Base-by-base conservation (phyloP, 2,797 vertebrate species). In the Schizopygopsis pylzovi region DNA sequence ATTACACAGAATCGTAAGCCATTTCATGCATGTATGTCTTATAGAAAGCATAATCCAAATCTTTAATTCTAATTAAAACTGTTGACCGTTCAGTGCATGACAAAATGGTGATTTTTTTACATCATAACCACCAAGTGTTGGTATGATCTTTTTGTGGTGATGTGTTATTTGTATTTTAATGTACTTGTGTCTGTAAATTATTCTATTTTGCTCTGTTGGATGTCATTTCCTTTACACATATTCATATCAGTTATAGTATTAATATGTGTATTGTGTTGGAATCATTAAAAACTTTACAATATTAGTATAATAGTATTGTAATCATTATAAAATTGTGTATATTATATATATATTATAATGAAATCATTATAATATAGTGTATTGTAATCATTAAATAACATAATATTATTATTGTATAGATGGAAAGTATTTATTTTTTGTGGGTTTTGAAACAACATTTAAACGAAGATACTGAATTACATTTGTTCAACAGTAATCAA, bases 31-130 rank as follows among this genome's bases (percentile, higher is more conserved):
- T 54, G 20, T 37, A 47, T 91, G 93, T 91, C 87, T 87, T 91
- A 90, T 91, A 92, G 91, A 91, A 90, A 91, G 89, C 91, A 84
- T 92, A 91, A 93, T 91, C 89, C 83, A 76, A 87, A 90, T 86
- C 89, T 77, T 18, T 93, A 88, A 90, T 91, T 88, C 86, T 90
- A 59, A 72, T 43, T 2, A 76, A 78, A 83, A 39, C n/a, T 25
- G 20, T 39, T 54, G 39, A 16, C 18, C 20, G 9, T 49, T 67
- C 28, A 70, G 79, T 54, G 28, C 79, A 25, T 70, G 20, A 39
- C 22, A 41, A 54, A 81, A 68, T 22, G 5, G 5, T 4, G 12
- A 52, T 28, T 11, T 71, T 13, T 4, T 43, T 28, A 28, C 22
- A 6, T 54, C 67, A 41, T n/a, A 13, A n/a, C 63, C 10, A 45